phyloP scores from a whole-genome alignment of 2,888 invertebrate species.

The Oxyteleia sp. region DNA sequence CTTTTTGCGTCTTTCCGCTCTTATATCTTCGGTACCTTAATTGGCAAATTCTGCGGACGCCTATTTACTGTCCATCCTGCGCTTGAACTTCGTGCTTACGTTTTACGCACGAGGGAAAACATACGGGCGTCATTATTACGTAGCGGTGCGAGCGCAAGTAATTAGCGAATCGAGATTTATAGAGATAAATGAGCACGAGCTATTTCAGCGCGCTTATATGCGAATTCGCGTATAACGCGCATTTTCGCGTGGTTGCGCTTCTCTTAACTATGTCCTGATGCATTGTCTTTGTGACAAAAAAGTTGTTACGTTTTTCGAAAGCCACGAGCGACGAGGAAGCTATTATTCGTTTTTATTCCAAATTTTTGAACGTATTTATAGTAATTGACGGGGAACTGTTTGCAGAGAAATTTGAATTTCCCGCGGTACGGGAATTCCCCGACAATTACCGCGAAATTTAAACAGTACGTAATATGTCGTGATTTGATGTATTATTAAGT shows the following conservation, averaged over 20 bases:
- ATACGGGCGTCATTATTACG: constrained; percentile 73
- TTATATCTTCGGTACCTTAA: constrained; percentile 65
- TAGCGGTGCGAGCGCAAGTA: constrained; percentile 74
- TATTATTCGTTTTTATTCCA: constrained; percentile 1
- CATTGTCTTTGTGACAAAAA: constrained; percentile 14
- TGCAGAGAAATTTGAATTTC: constrained; percentile 27
- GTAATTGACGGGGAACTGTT: not conserved
- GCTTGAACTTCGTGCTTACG: constrained; percentile 73
- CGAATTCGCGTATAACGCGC: constrained; percentile 42
- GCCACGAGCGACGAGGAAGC: not conserved
- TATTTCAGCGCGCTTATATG: constrained; percentile 61
- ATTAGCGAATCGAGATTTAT: constrained; percentile 84
- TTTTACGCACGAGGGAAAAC: constrained; percentile 75
- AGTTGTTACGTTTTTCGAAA: not conserved
- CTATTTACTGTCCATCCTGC: constrained; percentile 64
- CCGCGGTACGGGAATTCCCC: constrained; percentile 21
- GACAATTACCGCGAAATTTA: constrained; percentile 4
- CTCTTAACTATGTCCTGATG: constrained; percentile 27
- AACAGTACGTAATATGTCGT: not conserved
- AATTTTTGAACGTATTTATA: not conserved
- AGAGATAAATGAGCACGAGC: constrained; percentile 79
- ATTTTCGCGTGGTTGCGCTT: constrained; percentile 63
- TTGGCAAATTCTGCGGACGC: constrained; percentile 71
- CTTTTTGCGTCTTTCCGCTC: too few relatives aligned
- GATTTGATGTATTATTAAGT: not conserved